Conservation (phyloP, 2,888 invertebrate genomes). For the Glyphotaelius pellucidus region DNA sequence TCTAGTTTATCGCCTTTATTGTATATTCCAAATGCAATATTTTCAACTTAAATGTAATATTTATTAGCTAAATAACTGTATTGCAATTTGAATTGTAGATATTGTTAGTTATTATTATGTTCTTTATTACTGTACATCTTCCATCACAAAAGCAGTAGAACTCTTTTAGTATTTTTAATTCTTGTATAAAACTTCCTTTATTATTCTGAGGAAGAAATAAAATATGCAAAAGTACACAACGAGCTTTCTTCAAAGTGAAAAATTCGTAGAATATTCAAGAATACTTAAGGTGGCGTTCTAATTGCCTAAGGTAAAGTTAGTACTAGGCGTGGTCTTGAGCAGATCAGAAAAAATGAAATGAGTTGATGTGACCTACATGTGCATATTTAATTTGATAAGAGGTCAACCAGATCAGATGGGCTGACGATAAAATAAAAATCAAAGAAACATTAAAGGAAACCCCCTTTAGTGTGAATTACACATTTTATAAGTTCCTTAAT, state of each 20-base stretch:
- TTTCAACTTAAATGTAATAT: too few species aligned
- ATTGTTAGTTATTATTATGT: too few species aligned
- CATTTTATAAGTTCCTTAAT: too few species aligned
- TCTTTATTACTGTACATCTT: too few species aligned
- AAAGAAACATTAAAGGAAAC: too few species aligned
- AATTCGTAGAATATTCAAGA: not conserved
- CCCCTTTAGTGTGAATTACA: too few species aligned
- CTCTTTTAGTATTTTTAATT: not conserved
- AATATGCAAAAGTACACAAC: conserved; percentile 8
- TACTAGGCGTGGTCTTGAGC: not conserved
- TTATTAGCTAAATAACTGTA: too few species aligned
- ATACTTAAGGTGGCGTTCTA: not conserved
- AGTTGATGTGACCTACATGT: not conserved
- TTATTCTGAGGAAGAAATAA: not conserved
- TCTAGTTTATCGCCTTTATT: too few species aligned
- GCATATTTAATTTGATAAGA: not conserved
- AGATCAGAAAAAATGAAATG: not conserved
- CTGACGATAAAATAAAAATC: not conserved
- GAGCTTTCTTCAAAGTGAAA: not conserved
- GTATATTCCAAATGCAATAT: too few species aligned
- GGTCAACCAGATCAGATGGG: not conserved
- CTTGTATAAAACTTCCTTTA: not conserved
- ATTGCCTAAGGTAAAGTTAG: not conserved
- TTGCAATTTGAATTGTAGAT: too few species aligned
- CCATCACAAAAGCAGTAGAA: not conserved